Evolutionary conservation across 2,888 invertebrate species (phyloP).

Genomic region (Parnassius mnemosyne): DNA sequence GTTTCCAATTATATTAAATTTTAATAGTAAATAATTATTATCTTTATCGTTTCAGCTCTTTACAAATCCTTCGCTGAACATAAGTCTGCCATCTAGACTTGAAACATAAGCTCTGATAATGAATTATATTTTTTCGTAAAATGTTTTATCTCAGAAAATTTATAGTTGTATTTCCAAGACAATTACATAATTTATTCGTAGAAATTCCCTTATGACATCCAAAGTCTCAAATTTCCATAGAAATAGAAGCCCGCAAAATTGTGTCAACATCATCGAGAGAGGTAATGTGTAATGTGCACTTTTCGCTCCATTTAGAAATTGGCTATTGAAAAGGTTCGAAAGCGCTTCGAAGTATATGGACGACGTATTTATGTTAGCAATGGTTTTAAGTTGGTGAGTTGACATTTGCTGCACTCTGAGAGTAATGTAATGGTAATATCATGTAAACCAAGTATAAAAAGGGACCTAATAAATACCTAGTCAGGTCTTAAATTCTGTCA

Average conservation of each 20-base stretch:
- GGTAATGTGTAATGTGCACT: slow-evolving; percentile 53
- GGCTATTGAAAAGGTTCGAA: slow-evolving; percentile 42
- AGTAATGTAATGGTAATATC: too few species aligned
- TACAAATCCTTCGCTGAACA: too few species aligned
- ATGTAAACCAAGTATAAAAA: too few species aligned
- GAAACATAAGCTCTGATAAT: too few species aligned
- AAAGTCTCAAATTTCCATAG: slow-evolving; percentile 26
- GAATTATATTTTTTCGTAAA: slow-evolving; percentile 1
- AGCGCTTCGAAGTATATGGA: slow-evolving; percentile 9
- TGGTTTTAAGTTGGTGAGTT: slow-evolving; percentile 9
- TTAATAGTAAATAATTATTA: too few species aligned
- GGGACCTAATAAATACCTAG: too few species aligned
- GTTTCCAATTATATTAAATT: too few species aligned
- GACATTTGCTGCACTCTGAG: slow-evolving; percentile 12
- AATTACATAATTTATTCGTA: slow-evolving; percentile 10
- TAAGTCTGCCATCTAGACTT: too few species aligned
- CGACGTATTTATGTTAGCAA: slow-evolving; percentile 16
- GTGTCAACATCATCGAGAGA: slow-evolving; percentile 39
- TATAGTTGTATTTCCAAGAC: slow-evolving; percentile 10
- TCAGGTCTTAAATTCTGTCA: too few species aligned
- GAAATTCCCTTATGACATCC: slow-evolving; percentile 2
- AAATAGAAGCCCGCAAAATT: slow-evolving; percentile 29
- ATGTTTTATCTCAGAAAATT: slow-evolving; percentile 12
- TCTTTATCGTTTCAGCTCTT: too few species aligned
- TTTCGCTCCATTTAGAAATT: slow-evolving; percentile 40